Evolutionary conservation across 1,140 invertebrate species (phyloP).

Genomic region (Hestina assimilis): DNA sequence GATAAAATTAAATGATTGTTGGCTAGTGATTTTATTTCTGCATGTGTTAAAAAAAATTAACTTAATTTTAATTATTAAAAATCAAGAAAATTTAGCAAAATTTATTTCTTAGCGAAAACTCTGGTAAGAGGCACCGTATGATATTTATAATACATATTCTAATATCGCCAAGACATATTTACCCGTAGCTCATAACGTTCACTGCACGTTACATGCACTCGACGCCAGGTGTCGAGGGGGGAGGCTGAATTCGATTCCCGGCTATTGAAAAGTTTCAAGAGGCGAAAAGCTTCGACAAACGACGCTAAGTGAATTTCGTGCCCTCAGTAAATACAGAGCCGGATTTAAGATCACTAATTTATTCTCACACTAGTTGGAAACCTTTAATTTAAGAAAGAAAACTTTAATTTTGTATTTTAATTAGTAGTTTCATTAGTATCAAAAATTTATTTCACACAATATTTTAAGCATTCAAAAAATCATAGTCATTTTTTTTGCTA

Average conservation of each 20-base stretch:
- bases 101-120: too few relatives aligned
- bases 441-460: too few relatives aligned
- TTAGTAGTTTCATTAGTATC: too few relatives aligned
- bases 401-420: too few relatives aligned
- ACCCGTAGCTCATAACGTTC: neutral
- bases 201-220: constrained; percentile 21
- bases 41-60: too few relatives aligned
- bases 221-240: constrained; percentile 23
- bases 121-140: neutral
- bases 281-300: constrained; percentile 77
- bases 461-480: too few relatives aligned
- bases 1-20: too few relatives aligned
- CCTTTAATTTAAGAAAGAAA: too few relatives aligned
- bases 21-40: too few relatives aligned
- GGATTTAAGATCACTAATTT: constrained; percentile 27
- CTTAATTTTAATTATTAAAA: too few relatives aligned
- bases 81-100: too few relatives aligned
- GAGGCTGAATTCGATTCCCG: constrained; percentile 68
- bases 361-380: neutral
- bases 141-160: neutral
- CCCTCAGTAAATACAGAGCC: constrained; percentile 55
- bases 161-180: constrained; percentile 15
- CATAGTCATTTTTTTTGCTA: too few relatives aligned
- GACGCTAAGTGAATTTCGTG: constrained; percentile 76
- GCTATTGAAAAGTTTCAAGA: constrained; percentile 77